Conservation (phyloP, 2,113 vertebrate species). For the Paraplagusia blochii region DNA sequence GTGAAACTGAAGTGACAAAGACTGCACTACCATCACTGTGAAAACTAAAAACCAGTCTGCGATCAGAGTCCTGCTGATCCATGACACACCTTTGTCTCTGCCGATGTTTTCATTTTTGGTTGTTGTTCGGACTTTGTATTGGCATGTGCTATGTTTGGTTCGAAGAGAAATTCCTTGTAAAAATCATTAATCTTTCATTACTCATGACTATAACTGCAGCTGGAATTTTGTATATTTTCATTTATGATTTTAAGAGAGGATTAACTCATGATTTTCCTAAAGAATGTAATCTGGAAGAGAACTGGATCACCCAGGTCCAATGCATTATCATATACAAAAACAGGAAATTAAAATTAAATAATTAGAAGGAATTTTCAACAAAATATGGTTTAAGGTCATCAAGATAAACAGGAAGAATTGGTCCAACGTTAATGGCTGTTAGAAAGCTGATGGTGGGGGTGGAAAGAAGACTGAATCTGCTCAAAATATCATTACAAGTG, state of each 20-base stretch:
- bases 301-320: background rate
- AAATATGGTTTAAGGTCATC: too few relatives aligned
- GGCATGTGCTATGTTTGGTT: slow-evolving; percentile 34
- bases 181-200: slow-evolving; percentile 13
- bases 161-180: too few relatives aligned
- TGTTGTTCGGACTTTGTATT: slow-evolving; percentile 13
- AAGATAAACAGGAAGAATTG: too few relatives aligned
- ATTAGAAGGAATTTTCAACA: too few relatives aligned
- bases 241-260: slow-evolving; percentile 20
- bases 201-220: background rate
- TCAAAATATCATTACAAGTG: too few relatives aligned
- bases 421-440: too few relatives aligned
- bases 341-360: too few relatives aligned
- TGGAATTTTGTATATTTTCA: slow-evolving; percentile 26
- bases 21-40: slow-evolving; percentile 68
- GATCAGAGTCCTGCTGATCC: slow-evolving; percentile 6
- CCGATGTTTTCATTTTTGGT: slow-evolving; percentile 7
- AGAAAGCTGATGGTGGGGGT: too few relatives aligned
- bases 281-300: slow-evolving; percentile 4
- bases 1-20: slow-evolving; percentile 20
- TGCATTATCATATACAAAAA: background rate
- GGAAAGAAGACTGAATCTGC: too few relatives aligned
- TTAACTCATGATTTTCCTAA: background rate
- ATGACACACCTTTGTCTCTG: slow-evolving; percentile 29
- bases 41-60: slow-evolving; percentile 51